A percentile compares a stretch with the other conserved stretches of the same genome.
Conservation (phyloP, 2,113 vertebrate genomes). For the Ammodytes dubius region DNA sequence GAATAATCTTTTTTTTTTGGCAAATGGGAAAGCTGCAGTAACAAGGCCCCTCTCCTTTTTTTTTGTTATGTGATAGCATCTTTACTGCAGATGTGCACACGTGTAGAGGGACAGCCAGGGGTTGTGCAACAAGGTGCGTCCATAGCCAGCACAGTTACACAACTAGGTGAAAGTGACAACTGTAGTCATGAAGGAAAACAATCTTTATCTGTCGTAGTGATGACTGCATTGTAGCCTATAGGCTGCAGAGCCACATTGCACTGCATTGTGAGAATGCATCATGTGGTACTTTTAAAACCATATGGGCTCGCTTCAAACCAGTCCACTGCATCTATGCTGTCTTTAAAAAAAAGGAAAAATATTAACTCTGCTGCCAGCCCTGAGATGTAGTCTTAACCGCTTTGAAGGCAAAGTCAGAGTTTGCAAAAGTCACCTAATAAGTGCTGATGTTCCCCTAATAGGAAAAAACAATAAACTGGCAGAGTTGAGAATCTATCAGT, state of each 20-base stretch:
- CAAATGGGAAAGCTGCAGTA: slow-evolving; percentile 2
- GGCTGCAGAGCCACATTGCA: slow-evolving; percentile 10
- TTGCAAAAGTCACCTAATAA: slow-evolving; percentile 19
- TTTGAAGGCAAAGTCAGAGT: background rate
- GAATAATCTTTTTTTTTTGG: slow-evolving; percentile 18
- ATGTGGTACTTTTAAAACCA: slow-evolving; percentile 10
- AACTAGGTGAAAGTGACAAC: slow-evolving; percentile 4
- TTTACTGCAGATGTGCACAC: slow-evolving; percentile 43
- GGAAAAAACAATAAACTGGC: too few relatives aligned
- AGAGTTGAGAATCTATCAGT: background rate
- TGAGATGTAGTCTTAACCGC: slow-evolving; percentile 9
- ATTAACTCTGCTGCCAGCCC: slow-evolving; percentile 27
- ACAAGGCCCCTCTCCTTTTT: background rate
- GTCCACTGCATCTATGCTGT: slow-evolving; percentile 17
- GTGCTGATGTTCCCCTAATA: background rate
- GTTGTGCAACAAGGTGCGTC: slow-evolving; percentile 9
- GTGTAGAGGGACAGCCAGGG: background rate
- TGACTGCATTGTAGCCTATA: background rate
- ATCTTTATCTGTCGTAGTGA: too few relatives aligned
- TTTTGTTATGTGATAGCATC: slow-evolving; percentile 3
- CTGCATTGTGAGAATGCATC: slow-evolving; percentile 25
- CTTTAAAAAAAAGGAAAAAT: slow-evolving; percentile 13
- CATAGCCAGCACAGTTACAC: slow-evolving; percentile 10
- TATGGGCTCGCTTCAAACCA: slow-evolving; percentile 22
- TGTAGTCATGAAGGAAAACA: background rate